Evolutionary conservation across 92 coral and sea anemone species (phyloP).

Genomic region (Pocillopora grandis): DNA sequence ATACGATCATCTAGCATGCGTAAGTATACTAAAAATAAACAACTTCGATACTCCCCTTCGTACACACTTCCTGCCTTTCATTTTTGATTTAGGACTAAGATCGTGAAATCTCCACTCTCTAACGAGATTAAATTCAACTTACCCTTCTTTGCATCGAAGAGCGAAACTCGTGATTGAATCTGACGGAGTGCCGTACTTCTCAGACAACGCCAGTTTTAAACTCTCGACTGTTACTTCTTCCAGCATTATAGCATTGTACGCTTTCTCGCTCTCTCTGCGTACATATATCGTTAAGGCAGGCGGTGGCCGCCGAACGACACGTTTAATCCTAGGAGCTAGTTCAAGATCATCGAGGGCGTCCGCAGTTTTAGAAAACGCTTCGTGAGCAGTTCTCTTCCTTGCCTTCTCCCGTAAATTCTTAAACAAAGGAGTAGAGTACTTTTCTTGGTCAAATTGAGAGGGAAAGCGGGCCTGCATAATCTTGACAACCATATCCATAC

Average conservation of each 20-base stretch:
- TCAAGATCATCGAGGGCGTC: slow-evolving; percentile 83
- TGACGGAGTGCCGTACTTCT: slow-evolving; percentile 69
- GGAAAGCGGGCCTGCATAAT: slow-evolving; percentile 64
- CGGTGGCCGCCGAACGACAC: slow-evolving; percentile 86
- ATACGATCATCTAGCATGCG: slow-evolving; percentile 2
- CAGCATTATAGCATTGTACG: slow-evolving; percentile 84
- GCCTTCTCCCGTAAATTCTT: slow-evolving; percentile 72
- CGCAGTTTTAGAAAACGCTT: slow-evolving; percentile 75
- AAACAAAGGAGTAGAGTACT: slow-evolving; percentile 83
- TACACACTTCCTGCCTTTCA: slow-evolving; percentile 39
- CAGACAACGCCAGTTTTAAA: slow-evolving; percentile 78
- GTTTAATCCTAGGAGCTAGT: slow-evolving; percentile 73
- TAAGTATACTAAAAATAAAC: slow-evolving; percentile 9
- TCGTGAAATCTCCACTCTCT: background rate
- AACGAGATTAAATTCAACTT: slow-evolving; percentile 29
- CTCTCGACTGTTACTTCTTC: slow-evolving; percentile 75
- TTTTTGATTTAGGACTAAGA: background rate
- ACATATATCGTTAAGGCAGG: slow-evolving; percentile 81
- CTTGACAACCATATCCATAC: slow-evolving; percentile 75
- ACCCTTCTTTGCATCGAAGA: slow-evolving; percentile 71
- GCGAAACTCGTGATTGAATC: slow-evolving; percentile 56
- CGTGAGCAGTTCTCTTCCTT: slow-evolving; percentile 70
- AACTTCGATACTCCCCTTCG: slow-evolving; percentile 16
- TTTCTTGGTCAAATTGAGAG: slow-evolving; percentile 72
- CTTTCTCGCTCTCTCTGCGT: slow-evolving; percentile 84